These are phyloP conservation scores for Martes flavigula DNA, from an alignment of 2,797 vertebrate species.

Conservation along the genomic window DNA sequence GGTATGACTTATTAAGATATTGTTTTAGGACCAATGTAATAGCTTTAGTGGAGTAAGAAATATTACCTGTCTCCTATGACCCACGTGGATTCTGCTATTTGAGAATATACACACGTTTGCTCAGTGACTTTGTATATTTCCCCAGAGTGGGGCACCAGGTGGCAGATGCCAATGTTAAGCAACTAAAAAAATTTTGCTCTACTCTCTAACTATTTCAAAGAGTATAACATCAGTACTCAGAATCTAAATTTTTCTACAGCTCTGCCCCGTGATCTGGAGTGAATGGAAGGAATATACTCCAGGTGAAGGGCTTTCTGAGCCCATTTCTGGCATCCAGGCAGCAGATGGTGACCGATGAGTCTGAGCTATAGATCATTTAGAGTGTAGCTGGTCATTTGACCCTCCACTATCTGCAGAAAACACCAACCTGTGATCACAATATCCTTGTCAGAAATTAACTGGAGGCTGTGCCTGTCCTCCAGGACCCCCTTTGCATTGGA, in stretches of 20 bases:
- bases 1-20: background rate
- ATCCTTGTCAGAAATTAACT: background rate
- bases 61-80: background rate
- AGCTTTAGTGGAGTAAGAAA: background rate
- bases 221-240: background rate
- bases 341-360: background rate
- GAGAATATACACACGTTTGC: background rate
- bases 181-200: background rate
- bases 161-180: background rate
- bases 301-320: background rate
- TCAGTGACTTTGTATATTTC: background rate
- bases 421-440: background rate
- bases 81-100: background rate
- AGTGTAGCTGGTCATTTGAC: background rate
- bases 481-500: background rate
- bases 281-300: background rate
- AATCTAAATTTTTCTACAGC: background rate
- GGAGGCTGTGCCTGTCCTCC: background rate
- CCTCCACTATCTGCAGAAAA: background rate
- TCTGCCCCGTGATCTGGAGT: background rate
- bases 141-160: background rate
- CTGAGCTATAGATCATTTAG: background rate
- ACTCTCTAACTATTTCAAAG: slow-evolving; percentile 17
- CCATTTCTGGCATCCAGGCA: background rate
- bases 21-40: background rate